Base-by-base conservation (phyloP, 2,888 invertebrate species). In the Temnothorax ravouxi region DNA sequence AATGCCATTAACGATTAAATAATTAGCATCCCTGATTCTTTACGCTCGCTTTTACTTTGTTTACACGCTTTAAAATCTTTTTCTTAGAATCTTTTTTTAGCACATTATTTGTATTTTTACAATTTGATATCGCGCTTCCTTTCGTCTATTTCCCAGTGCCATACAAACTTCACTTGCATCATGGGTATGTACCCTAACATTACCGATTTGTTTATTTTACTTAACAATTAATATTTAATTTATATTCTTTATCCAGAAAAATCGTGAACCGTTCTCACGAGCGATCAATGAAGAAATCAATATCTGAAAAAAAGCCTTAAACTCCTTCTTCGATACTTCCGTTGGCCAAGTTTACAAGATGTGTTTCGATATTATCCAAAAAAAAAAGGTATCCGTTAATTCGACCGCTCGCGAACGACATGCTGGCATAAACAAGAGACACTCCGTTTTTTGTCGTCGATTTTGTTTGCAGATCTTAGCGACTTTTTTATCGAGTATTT, bases 121-220 rank as follows among this genome's bases (percentile, higher is more conserved):
- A 87, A 88, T 91, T 89, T 79, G 86, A 76, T 83, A 25, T 66
- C 82, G 64, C 87, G 87, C 91, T 89, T 84, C 81, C 89, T 84
- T 86, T 85, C 91, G 88, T 87, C 88, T 87, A 93, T 93, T 29
- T 29, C 93, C 92, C 93, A 94, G 93, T 93, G 93, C 93, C 93
- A 88, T 90, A 87, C 82, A 87, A 83, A 88, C 87, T 92, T 92
- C 91, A 91, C 92, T 94, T 93, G 93, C 93, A 91, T 91, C 93
- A 92, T 94, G 93, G 93, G 93, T 92, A 88, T 92, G 80, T 88
- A 84, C 79, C 61, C 67, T 56, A 84, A 69, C 62, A 74, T 15
- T 83, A 50, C 66, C 47, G 50, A 79, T 11, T 75, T 74, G 83
- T 52, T 62, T 86, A 62, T 71, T 79, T 80, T 61, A 67, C 61